These are phyloP conservation scores for Linurgus olivaceus DNA, from an alignment of 2,797 vertebrate species.

Conservation along the genomic window DNA sequence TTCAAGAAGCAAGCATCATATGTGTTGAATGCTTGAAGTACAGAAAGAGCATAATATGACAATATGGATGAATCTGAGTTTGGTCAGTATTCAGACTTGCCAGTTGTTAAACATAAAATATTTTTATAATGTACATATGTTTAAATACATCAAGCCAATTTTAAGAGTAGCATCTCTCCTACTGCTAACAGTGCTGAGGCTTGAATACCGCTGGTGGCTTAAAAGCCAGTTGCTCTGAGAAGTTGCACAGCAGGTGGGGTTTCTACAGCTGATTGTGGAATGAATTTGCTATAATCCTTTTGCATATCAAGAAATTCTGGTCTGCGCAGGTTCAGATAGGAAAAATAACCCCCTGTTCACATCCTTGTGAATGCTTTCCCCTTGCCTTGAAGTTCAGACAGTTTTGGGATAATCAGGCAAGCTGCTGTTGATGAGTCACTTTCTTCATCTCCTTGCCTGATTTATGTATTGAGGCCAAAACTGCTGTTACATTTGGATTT, in stretches of 20 bases:
- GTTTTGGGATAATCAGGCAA: not conserved
- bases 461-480: conserved; percentile 33
- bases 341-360: not conserved
- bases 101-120: not conserved
- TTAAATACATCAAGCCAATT: not conserved
- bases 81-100: not conserved
- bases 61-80: not conserved
- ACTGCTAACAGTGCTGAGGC: not conserved
- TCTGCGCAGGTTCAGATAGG: not conserved
- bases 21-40: not conserved
- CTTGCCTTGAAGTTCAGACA: not conserved
- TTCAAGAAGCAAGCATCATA: not conserved
- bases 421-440: not conserved
- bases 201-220: not conserved
- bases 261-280: not conserved
- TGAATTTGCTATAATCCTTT: not conserved
- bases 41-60: not conserved
- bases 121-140: not conserved
- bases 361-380: not conserved
- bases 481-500: conserved; percentile 6
- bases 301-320: not conserved
- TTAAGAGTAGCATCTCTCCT: rapidly evolving
- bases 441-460: not conserved
- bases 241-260: not conserved
- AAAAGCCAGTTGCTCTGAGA: not conserved